Evolutionary conservation across 2,113 vertebrate genomes (phyloP).

Genomic region (Vombatus ursinus): DNA sequence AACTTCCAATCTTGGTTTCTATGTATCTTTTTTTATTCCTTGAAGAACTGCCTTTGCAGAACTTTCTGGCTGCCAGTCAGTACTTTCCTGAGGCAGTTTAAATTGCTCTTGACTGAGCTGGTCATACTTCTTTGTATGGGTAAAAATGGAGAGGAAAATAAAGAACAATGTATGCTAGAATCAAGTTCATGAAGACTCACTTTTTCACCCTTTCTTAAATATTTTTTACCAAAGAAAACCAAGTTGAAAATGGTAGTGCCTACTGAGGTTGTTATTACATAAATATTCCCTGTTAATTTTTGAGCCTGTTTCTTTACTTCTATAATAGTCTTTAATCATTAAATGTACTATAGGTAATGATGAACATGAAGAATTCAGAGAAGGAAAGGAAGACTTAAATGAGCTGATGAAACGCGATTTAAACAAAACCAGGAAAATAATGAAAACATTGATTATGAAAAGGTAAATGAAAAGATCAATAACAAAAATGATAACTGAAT

Average conservation of each 20-base stretch:
- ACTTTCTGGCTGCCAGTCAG: slow-evolving; percentile 47
- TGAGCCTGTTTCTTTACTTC: neutral
- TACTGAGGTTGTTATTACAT: neutral
- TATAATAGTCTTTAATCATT: neutral
- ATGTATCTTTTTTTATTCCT: slow-evolving; percentile 49
- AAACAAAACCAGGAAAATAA: neutral
- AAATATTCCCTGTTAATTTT: neutral
- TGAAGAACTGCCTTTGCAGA: slow-evolving; percentile 35
- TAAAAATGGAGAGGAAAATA: slow-evolving; percentile 36
- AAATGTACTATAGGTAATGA: neutral
- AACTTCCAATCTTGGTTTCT: slow-evolving; percentile 15
- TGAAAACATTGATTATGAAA: neutral
- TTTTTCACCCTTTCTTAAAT: slow-evolving; percentile 41
- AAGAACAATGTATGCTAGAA: slow-evolving; percentile 29
- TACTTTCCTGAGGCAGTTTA: slow-evolving; percentile 25
- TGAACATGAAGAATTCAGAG: neutral
- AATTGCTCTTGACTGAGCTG: slow-evolving; percentile 33
- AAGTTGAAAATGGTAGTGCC: slow-evolving; percentile 13
- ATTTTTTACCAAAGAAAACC: slow-evolving; percentile 11
- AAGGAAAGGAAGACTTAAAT: neutral
- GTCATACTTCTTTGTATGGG: slow-evolving; percentile 19
- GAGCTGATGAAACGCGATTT: neutral
- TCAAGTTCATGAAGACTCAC: slow-evolving; percentile 30
- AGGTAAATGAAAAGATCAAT: neutral
- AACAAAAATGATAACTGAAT: neutral